Evolutionary conservation across 2,797 vertebrate species (phyloP), one percentile per base, ranked within the genome.

Genomic region (Alauda arvensis): DNA sequence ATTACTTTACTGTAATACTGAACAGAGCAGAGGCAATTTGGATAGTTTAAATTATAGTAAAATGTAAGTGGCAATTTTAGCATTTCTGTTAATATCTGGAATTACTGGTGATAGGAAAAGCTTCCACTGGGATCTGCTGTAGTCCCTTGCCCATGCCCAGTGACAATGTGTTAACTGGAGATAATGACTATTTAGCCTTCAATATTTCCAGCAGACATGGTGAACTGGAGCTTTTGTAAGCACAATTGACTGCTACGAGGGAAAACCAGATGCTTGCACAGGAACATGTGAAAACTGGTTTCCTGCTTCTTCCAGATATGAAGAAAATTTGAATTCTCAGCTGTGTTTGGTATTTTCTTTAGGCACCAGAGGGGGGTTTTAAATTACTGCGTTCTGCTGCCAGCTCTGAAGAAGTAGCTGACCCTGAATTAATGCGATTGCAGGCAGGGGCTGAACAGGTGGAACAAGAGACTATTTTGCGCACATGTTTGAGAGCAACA

Each of bases 261-360:
- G 10, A 83, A 84, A 89, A 83, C 9, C 81, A 88, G 81, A 79
- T 87, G 74, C 55, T 74, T 82, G 26, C 21, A 18, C 10, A 43
- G 55, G 52, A 92, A 49, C 48, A 45, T 23, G 12, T 31, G 49
- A 82, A 94, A 91, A 70, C 51, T 60, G 19, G 53, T 81, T 82
- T 79, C n/a, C 71, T 77, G 25, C 67, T 86, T 85, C 29, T 80
- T 57, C 48, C 48, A 89, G 67, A 77, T 90, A 92, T 43, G 60
- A 92, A 70, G 67, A 72, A 92, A 93, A 85, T 67, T 34, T 85
- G 89, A 90, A 92, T 94, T 92, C 88, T 94, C 86, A 92, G 91
- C 82, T 94, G 77, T 90, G 67, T 90, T 90, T 87, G 75, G 71
- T 94, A 89, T 91, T 91, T 94, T 85, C 77, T 87, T 91, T 74